Conservation (phyloP, 2,888 invertebrate genomes). For the Scaeva pyrastri region DNA sequence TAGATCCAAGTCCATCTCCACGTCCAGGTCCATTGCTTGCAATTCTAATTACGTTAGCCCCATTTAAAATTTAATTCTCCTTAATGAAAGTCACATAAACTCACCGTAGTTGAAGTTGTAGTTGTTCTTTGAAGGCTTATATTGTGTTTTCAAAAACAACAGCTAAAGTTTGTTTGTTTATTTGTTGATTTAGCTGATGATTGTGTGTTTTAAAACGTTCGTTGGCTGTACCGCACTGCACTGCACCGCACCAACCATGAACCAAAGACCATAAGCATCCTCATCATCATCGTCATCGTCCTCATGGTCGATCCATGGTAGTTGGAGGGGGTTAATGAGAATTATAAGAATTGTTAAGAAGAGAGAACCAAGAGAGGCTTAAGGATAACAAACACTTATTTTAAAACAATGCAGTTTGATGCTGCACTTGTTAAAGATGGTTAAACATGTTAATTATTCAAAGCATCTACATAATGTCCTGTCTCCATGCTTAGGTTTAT, state of each 20-base stretch:
- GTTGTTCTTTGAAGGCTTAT: neutral
- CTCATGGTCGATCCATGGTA: slow-evolving; percentile 21
- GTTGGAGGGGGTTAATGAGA: neutral
- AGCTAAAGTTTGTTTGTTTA: slow-evolving; percentile 11
- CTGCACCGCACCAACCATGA: too few relatives aligned
- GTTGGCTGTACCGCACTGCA: neutral
- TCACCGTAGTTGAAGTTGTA: too few relatives aligned
- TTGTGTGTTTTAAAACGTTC: slow-evolving; percentile 2
- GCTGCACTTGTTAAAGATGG: neutral
- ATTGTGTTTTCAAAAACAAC: slow-evolving; percentile 9
- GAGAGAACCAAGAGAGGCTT: neutral
- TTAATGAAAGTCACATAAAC: slow-evolving; percentile 38
- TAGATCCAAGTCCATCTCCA: too few relatives aligned
- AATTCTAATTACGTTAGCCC: slow-evolving; percentile 20
- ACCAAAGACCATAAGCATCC: neutral
- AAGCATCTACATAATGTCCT: neutral
- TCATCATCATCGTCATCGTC: neutral
- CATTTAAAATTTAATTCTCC: slow-evolving; percentile 42
- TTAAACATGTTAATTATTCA: slow-evolving; percentile 8
- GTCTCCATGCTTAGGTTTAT: too few relatives aligned
- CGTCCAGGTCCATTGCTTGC: slow-evolving; percentile 1
- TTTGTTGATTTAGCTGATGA: slow-evolving; percentile 32
- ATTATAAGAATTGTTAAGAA: neutral
- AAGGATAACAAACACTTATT: slow-evolving; percentile 31
- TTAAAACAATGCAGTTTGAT: slow-evolving; percentile 27